phyloP scores from a whole-genome alignment of 2,888 invertebrate genomes.

The Drymonia ruficornis region DNA sequence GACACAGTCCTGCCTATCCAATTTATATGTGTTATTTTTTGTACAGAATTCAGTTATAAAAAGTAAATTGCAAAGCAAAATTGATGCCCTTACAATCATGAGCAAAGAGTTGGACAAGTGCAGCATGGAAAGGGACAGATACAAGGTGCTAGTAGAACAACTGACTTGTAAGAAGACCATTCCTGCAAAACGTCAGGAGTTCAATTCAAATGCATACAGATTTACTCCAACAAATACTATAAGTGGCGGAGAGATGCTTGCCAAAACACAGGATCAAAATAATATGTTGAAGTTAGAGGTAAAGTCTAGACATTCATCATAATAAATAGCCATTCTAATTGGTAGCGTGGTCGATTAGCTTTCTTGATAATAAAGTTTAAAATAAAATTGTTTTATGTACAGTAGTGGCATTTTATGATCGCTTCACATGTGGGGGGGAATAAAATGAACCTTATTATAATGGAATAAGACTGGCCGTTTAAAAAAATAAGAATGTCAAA shows the following conservation, averaged over 20 bases:
- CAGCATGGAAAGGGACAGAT: constrained; percentile 91
- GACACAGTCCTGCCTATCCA: too few species aligned
- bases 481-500: too few species aligned
- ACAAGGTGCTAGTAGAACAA: constrained; percentile 92
- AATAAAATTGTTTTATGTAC: too few species aligned
- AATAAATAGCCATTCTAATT: too few species aligned
- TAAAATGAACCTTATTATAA: too few species aligned
- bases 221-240: constrained; percentile 73
- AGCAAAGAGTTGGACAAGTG: constrained; percentile 91
- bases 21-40: constrained; percentile 6
- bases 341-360: too few species aligned
- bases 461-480: too few species aligned
- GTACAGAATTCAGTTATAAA: constrained; percentile 86
- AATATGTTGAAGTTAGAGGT: constrained; percentile 83
- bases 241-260: constrained; percentile 84
- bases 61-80: constrained; percentile 91
- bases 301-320: constrained; percentile 21
- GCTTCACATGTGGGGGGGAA: too few species aligned
- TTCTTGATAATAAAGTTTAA: too few species aligned
- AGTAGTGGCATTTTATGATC: too few species aligned
- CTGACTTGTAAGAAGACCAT: constrained; percentile 81
- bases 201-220: constrained; percentile 51
- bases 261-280: constrained; percentile 85
- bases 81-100: constrained; percentile 92
- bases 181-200: constrained; percentile 46